Evolutionary conservation across 2,888 invertebrate species (phyloP).

Genomic region (Ennomos quercinarius): DNA sequence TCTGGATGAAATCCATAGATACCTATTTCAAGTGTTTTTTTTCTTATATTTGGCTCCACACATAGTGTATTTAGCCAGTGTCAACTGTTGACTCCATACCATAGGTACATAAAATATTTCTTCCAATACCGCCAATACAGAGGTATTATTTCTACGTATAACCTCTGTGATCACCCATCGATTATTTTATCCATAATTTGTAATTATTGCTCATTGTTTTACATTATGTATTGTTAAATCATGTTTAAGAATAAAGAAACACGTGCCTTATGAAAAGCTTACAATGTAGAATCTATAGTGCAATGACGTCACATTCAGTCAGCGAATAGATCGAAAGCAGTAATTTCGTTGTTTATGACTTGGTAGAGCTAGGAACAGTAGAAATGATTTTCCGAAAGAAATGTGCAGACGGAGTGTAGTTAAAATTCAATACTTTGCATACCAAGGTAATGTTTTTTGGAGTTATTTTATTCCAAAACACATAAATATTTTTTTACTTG

Average conservation of each 20-base stretch:
- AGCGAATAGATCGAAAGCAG: slow-evolving; percentile 53
- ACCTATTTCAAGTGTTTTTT: too few species aligned
- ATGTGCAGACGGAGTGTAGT: neutral
- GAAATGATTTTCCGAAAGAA: slow-evolving; percentile 11
- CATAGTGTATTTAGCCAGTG: too few species aligned
- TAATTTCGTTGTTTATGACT: slow-evolving; percentile 54
- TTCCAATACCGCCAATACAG: too few species aligned
- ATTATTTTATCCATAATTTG: neutral
- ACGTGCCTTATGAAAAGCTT: slow-evolving; percentile 48
- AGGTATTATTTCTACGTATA: too few species aligned
- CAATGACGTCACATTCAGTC: slow-evolving; percentile 64
- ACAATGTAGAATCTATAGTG: slow-evolving; percentile 32
- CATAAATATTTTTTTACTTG: too few species aligned
- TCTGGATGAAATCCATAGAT: too few species aligned
- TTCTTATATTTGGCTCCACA: too few species aligned
- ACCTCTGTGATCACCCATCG: neutral
- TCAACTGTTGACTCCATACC: too few species aligned
- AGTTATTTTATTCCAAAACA: too few species aligned
- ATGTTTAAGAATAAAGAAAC: slow-evolving; percentile 33
- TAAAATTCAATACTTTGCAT: neutral
- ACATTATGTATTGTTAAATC: slow-evolving; percentile 12
- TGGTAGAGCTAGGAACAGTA: slow-evolving; percentile 31
- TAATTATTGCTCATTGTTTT: neutral
- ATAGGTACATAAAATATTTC: too few species aligned
- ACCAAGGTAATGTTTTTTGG: too few species aligned